Evolutionary conservation across 1,140 invertebrate genomes (phyloP), one percentile per base, ranked within the genome.

Genomic region (Nasonia vitripennis): DNA sequence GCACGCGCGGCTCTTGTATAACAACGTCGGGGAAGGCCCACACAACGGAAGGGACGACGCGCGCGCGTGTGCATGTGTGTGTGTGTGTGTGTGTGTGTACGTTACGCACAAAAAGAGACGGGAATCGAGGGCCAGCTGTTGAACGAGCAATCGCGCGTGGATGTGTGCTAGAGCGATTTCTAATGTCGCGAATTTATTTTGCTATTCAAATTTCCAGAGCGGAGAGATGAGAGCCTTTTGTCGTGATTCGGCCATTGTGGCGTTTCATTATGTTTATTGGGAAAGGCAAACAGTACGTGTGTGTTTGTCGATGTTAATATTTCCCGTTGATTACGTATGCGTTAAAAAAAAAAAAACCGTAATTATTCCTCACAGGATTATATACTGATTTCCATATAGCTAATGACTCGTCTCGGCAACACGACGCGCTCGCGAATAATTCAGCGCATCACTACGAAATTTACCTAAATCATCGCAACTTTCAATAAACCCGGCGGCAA

Each of bases 61-160:
- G 20, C 20, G 14, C 5, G 17, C 20, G 55, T 20, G 14, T 62
- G 17, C n/a, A n/a, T n/a, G 1, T 51, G 10, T 51, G n/a, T 23
- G 27, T 0, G 6, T 4, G 17, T 73, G 34, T 34, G 27, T 27
- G 27, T 27, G 6, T 27, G 5, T 73, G 34, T 34, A 37, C 11
- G 27, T 7, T 34, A 73, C 17, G 17, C 6, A 73, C 11, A 73
- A 10, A 34, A 34, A 62, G 17, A 83, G 71, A 78, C 37, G 48
- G 41, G 37, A n/a, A 70, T 78, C 80, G 68, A 82, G 81, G 48
- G 45, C 81, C 85, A 86, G 85, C 81, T 86, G 55, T 62, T 62
- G 3, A n/a, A 45, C 41, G 55, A 4, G 55, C 55, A 6, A 62
- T n/a, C 55, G 20, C 55, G 55, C 55, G 20, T 17, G 55, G 11